Base-by-base conservation (phyloP, 2,797 vertebrate species). In the Pseudocheirus occidentalis region DNA sequence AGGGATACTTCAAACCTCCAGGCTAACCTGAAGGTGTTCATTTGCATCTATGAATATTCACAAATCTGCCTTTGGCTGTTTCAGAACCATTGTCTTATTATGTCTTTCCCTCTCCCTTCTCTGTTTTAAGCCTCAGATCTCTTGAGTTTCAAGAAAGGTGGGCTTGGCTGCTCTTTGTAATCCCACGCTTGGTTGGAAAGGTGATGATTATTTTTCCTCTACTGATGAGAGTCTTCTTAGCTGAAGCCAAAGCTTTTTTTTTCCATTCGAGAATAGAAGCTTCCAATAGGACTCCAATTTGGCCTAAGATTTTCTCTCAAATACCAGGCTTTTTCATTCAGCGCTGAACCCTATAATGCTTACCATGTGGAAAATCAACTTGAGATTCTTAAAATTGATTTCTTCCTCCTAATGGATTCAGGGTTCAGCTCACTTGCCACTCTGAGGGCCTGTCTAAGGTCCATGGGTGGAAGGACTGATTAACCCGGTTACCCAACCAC, bases 11-110 rank as follows among this genome's bases (percentile, higher is more conserved):
- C 96, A 92, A 97, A 81, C 2, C 94, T 90, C 97, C 98, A 95
- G 90, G 93, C 81, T 94, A 96, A 95, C 93, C 94, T 93, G 95
- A 96, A 97, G 94, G 95, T 93, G 57, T 94, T 94, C 97, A 95
- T 96, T 98, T 97, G 97, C 97, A 98, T 97, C 1, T 95, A 96
- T 95, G 94, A 98, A 98, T 98, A 98, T 95, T 95, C 95, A 98
- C 96, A 96, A 98, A 94, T 92, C 93, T 97, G 92, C 94, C 97
- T 46, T 24, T 46, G 73, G 73, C 46, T 95, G 94, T 95, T 96
- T 97, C 97, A 96, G 95, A 96, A 50, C 57, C 93, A 96, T 96
- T 98, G 97, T 97, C 96, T 58, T 97, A 91, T 58, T 96, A 94
- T 56, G 94, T 94, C 92, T 95, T 90, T 95, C 94, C 93, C 93